Percentiles rank a stretch among this genome's conserved stretches.
Conservation (phyloP, 2,113 vertebrate species). For the Xiphophorus maculatus region DNA sequence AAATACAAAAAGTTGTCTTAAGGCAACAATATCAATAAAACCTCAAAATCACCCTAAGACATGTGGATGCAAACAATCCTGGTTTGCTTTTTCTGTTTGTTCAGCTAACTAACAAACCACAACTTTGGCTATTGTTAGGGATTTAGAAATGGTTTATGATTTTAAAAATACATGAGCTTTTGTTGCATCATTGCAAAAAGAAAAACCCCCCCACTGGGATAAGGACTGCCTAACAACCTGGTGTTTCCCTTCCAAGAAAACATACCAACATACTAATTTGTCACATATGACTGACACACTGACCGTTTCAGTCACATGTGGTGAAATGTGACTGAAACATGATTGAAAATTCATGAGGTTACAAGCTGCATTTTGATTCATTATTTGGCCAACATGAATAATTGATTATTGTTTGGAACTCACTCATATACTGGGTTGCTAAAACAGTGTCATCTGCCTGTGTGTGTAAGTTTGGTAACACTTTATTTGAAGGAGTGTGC, state of each 20-base stretch:
- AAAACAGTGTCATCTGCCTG: not conserved
- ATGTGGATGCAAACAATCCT: not conserved
- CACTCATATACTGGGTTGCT: not conserved
- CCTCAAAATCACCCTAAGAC: too few species aligned
- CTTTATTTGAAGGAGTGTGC: too few species aligned
- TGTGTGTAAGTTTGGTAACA: not conserved
- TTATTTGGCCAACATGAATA: not conserved
- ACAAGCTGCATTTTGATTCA: not conserved
- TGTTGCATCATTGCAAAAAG: not conserved
- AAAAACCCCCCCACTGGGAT: not conserved
- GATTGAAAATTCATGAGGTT: not conserved
- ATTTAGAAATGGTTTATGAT: not conserved
- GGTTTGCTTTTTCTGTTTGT: not conserved
- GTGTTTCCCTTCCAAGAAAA: not conserved
- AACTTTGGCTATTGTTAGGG: not conserved
- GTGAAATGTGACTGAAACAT: not conserved
- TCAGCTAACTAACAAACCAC: not conserved
- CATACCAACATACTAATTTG: not conserved
- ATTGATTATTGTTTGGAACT: not conserved
- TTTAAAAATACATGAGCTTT: not conserved
- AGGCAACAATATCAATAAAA: too few species aligned
- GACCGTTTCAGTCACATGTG: too few species aligned
- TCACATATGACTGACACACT: not conserved
- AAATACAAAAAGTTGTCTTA: too few species aligned
- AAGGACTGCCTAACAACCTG: not conserved